phyloP scores from a whole-genome alignment of 2,888 invertebrate species.

The Agonopterix arenella region DNA sequence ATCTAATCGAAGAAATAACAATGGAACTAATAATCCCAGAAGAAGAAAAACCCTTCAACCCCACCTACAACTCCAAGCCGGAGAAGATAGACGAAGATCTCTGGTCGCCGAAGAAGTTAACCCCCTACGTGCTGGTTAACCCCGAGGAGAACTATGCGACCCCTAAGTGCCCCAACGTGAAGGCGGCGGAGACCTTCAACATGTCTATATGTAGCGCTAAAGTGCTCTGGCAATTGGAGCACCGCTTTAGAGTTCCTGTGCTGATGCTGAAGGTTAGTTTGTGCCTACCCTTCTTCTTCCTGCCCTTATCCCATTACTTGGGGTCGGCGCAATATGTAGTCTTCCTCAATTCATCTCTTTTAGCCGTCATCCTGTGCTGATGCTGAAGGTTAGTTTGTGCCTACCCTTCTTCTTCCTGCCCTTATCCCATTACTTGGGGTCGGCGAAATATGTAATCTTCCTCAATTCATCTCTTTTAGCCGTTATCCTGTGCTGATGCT shows the following conservation, averaged over 20 bases:
- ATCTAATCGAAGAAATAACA: constrained; percentile 65
- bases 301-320: too few relatives aligned
- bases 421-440: too few relatives aligned
- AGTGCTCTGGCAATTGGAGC: constrained; percentile 81
- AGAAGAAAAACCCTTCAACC: constrained; percentile 66
- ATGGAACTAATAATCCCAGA: constrained; percentile 56
- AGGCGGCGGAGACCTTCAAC: constrained; percentile 68
- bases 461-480: too few relatives aligned
- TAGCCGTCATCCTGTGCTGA: too few relatives aligned
- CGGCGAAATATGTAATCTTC: too few relatives aligned
- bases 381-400: too few relatives aligned
- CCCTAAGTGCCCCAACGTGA: constrained; percentile 52
- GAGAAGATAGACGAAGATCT: constrained; percentile 77
- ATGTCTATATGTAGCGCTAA: constrained; percentile 76
- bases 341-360: too few relatives aligned
- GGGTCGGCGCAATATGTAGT: too few relatives aligned
- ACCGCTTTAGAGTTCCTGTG: constrained; percentile 50
- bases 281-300: too few relatives aligned
- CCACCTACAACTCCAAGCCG: constrained; percentile 50
- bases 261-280: constrained; percentile 50
- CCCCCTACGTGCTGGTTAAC: constrained; percentile 40
- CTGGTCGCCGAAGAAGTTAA: constrained; percentile 83
- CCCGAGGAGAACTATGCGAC: constrained; percentile 47
- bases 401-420: too few relatives aligned
- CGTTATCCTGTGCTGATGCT: too few relatives aligned